Percentiles rank a stretch among this genome's conserved stretches.
phyloP scores from a whole-genome alignment of 2,113 vertebrate species.

The Sorex araneus region DNA sequence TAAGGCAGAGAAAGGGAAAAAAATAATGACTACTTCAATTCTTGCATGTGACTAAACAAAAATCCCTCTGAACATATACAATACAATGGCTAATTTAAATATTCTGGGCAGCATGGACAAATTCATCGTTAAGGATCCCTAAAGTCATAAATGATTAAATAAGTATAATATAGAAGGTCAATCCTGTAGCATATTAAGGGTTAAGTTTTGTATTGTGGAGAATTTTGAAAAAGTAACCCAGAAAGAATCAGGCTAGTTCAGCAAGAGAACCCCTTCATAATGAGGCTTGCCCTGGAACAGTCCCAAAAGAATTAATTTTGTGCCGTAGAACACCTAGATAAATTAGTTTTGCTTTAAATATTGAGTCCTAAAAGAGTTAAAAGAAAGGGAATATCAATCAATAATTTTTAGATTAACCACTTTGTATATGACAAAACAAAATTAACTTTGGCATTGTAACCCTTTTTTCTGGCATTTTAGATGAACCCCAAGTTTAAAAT shows the following conservation, averaged over 20 bases:
- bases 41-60: slow-evolving; percentile 41
- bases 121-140: slow-evolving; percentile 1
- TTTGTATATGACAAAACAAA: slow-evolving; percentile 88
- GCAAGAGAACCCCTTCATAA: slow-evolving; percentile 73
- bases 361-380: slow-evolving; percentile 87
- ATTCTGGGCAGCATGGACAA: not conserved
- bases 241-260: slow-evolving; percentile 81
- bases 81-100: slow-evolving; percentile 16
- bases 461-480: slow-evolving; percentile 85
- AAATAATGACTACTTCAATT: not conserved
- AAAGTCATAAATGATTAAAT: not conserved
- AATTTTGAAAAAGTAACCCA: slow-evolving; percentile 75
- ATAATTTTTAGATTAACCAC: slow-evolving; percentile 88
- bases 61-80: slow-evolving; percentile 4
- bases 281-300: slow-evolving; percentile 78
- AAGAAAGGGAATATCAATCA: slow-evolving; percentile 86
- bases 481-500: slow-evolving; percentile 80
- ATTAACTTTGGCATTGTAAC: slow-evolving; percentile 88
- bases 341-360: slow-evolving; percentile 90
- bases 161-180: slow-evolving; percentile 41
- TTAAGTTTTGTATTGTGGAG: slow-evolving; percentile 77
- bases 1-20: not conserved
- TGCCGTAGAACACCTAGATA: slow-evolving; percentile 87
- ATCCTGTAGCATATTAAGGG: slow-evolving; percentile 55
- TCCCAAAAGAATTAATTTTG: slow-evolving; percentile 88